Conservation (phyloP, 2,888 invertebrate genomes). For the Pilophorus perplexus region DNA sequence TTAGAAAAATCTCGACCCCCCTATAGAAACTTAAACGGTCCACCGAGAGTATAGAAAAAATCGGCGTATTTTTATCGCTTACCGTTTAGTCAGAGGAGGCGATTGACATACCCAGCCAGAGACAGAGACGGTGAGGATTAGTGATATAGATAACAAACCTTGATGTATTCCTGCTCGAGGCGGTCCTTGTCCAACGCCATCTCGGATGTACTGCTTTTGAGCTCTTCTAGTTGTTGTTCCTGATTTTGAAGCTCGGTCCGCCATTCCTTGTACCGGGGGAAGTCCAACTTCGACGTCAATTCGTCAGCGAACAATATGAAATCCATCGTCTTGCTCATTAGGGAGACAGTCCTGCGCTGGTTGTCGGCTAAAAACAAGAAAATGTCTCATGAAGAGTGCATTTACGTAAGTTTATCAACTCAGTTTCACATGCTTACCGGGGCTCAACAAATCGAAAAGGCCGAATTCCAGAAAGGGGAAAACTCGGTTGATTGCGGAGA, state of each 20-base stretch:
- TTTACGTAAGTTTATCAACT: no score
- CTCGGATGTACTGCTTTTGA: no score
- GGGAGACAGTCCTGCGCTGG: not conserved
- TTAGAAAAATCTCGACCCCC: no score
- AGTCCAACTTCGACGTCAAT: constrained; percentile 1
- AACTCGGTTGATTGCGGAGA: constrained; percentile 9
- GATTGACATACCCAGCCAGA: no score
- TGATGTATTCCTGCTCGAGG: not conserved
- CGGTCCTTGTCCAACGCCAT: not conserved
- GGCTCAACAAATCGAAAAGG: constrained; percentile 24
- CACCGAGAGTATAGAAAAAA: no score
- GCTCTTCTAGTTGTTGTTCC: not conserved
- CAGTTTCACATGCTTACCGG: constrained; percentile 5
- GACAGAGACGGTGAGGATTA: no score
- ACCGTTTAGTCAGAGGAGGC: no score
- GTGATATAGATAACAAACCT: no score
- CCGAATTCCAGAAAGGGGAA: constrained; percentile 28
- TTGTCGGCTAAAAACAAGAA: constrained; percentile 13
- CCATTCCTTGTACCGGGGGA: not conserved
- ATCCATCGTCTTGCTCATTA: constrained; percentile 13
- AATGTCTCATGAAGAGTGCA: not conserved
- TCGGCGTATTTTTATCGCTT: no score
- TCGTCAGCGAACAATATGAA: not conserved
- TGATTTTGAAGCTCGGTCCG: not conserved
- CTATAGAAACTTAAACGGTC: no score